Base-by-base conservation (phyloP, 2,888 invertebrate genomes). In the Tetranychus truncatus region DNA sequence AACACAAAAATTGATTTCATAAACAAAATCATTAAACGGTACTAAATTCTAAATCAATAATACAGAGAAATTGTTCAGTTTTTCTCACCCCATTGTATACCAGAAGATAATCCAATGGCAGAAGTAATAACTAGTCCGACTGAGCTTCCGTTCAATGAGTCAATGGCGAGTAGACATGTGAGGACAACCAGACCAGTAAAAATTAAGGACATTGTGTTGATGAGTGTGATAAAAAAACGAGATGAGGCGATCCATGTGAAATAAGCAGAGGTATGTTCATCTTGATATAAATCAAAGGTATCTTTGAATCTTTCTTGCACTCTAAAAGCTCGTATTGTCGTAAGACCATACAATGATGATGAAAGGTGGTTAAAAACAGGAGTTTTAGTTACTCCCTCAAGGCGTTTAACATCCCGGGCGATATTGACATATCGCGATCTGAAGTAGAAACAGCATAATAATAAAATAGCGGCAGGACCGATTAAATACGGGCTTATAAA, bases 351-450 rank as follows among this genome's bases (percentile, higher is more conserved):
- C 6, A 97, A 85, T 0, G 92, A 89, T 45, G 94, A 91, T 81
- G 89, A 91, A 80, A 96, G 84, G 81, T 95, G 95, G 1, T 91
- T 90, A 84, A 95, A 96, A n/a, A 97, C 91, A 0, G 96, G 96
- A 80, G 94, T 94, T 77, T 94, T 89, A 78, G 90, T 82, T 15
- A 84, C 82, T 71, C 84, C 83, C 79, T 86, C 86, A 9, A 86
- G 80, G 77, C 85, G 79, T 78, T 86, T 86, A 76, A 86, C 80
- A 78, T 84, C 83, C 71, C 85, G 78, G 0, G 85, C 84, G 1
- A 84, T 83, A 9, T 79, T 79, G 69, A 85, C 81, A 80, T 84
- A 86, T 79, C 84, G 84, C 55, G 80, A 79, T 66, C 86, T 77
- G 20, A 85, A 80, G 69, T 81, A 80, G 66, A 82, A 77, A 79